A percentile compares a stretch with the other conserved stretches of the same genome.
Conservation (phyloP, 1,140 invertebrate species). For the Araneus ventricosus region DNA sequence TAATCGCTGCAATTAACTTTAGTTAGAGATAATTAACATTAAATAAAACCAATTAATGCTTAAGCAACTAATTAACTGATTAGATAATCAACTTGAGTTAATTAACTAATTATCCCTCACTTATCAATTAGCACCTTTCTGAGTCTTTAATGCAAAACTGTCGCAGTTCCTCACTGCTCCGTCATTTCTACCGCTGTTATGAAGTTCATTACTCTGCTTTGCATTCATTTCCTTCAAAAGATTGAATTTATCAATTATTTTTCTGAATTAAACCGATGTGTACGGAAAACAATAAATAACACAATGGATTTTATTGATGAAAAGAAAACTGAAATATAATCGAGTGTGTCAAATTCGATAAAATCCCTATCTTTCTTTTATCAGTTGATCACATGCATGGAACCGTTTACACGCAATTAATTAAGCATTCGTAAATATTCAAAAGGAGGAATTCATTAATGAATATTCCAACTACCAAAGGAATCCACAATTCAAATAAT, state of each 20-base stretch:
- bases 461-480: background rate
- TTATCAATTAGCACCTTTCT: constrained; percentile 34
- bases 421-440: constrained; percentile 10
- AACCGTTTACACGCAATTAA: background rate
- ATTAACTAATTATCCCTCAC: constrained; percentile 31
- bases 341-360: constrained; percentile 17
- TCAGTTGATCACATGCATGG: background rate
- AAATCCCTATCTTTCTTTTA: background rate
- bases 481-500: background rate
- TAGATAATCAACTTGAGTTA: constrained; percentile 37
- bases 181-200: background rate
- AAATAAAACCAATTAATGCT: constrained; percentile 38
- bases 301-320: background rate
- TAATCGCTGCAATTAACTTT: constrained; percentile 17
- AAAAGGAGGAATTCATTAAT: background rate
- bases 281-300: background rate
- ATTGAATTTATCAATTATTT: constrained; percentile 27
- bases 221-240: constrained; percentile 1
- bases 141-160: background rate
- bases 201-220: background rate
- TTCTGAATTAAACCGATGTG: background rate
- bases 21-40: constrained; percentile 30
- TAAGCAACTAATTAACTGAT: constrained; percentile 31
- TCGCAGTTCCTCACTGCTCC: background rate
- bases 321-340: background rate